phyloP scores from a whole-genome alignment of 1,140 invertebrate species.

The Hormaphis cornu region DNA sequence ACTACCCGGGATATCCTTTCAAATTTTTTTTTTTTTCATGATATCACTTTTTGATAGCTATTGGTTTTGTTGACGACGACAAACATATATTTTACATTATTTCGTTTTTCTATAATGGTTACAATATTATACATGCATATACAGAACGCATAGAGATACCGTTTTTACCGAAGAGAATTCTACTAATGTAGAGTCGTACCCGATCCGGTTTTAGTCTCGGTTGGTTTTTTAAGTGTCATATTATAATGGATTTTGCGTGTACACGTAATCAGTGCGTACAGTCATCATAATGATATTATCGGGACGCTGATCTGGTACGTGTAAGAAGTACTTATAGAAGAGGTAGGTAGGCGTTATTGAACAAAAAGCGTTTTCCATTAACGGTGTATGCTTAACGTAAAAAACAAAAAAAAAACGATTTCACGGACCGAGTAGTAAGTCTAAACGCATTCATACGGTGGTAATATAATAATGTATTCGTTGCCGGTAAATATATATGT shows the following conservation, averaged over 20 bases:
- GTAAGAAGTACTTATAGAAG: no score
- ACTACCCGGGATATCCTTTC: background rate
- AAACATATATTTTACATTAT: background rate
- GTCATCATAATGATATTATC: background rate
- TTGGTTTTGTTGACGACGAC: background rate
- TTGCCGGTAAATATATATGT: no score
- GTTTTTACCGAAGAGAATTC: background rate
- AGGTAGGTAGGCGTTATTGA: no score
- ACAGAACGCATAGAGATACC: background rate
- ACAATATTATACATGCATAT: background rate
- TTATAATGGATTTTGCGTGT: slow-evolving; percentile 25
- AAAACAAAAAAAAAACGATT: no score
- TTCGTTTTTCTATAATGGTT: background rate
- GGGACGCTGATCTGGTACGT: background rate
- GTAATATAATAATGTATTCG: no score
- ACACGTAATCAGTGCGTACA: background rate
- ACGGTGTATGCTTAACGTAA: no score
- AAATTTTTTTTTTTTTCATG: slow-evolving; percentile 1
- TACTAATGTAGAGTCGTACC: no score
- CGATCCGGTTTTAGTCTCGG: slow-evolving; percentile 8
- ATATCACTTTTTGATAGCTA: slow-evolving; percentile 20
- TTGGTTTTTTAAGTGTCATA: background rate
- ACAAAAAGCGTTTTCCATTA: no score
- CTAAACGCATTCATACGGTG: no score
- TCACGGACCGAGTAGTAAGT: no score